phyloP scores from a whole-genome alignment of 2,113 vertebrate species.

The Synchiropus splendidus region DNA sequence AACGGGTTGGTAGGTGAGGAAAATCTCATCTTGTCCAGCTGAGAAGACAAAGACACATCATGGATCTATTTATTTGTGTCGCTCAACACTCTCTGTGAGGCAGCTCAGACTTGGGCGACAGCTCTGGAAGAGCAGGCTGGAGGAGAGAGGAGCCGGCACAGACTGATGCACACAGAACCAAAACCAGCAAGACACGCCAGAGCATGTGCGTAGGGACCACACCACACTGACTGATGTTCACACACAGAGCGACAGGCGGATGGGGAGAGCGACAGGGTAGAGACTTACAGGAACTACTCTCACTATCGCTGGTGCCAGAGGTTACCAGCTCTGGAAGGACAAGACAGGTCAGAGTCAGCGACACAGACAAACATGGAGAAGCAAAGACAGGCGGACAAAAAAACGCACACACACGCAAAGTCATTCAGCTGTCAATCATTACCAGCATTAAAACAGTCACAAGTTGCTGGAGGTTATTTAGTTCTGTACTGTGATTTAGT shows the following conservation, averaged over 20 bases:
- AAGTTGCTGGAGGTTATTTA: no score
- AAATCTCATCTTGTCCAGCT: slow-evolving; percentile 89
- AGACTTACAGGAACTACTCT: slow-evolving; percentile 98
- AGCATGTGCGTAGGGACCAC: slow-evolving; percentile 3
- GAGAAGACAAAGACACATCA: slow-evolving; percentile 36
- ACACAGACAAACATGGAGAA: slow-evolving; percentile 45
- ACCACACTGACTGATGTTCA: slow-evolving; percentile 5
- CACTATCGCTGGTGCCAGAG: slow-evolving; percentile 97
- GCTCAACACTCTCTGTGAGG: no score
- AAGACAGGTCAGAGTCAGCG: slow-evolving; percentile 78
- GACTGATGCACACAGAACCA: slow-evolving; percentile 4
- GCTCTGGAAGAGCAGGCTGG: slow-evolving; percentile 21
- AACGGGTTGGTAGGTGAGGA: slow-evolving; percentile 91
- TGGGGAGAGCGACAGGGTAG: slow-evolving; percentile 27
- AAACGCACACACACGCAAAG: slow-evolving; percentile 4
- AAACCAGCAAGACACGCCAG: neutral
- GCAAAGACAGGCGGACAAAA: slow-evolving; percentile 13
- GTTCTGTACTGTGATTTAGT: no score
- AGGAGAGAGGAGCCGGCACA: slow-evolving; percentile 2
- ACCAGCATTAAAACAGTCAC: no score
- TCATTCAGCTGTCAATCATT: no score
- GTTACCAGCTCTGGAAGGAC: slow-evolving; percentile 94
- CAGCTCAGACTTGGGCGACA: neutral
- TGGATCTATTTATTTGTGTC: slow-evolving; percentile 12
- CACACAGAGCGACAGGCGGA: slow-evolving; percentile 5